A percentile compares a stretch with the other conserved stretches of the same genome.
Evolutionary conservation across 2,888 invertebrate species (phyloP).

Genomic region (Teleiodes luculella): DNA sequence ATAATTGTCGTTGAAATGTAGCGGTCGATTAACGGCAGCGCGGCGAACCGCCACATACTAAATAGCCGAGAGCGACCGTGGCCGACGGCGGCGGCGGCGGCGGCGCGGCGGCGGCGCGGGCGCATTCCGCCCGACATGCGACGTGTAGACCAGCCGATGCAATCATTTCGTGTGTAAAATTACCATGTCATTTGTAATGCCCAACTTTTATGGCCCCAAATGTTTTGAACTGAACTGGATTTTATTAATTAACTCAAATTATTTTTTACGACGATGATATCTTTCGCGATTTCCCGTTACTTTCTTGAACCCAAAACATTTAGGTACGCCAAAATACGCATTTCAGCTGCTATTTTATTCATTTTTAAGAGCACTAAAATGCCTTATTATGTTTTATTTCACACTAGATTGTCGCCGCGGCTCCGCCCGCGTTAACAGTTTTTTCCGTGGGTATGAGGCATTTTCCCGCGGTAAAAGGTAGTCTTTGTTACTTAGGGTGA

Average conservation of each 20-base stretch:
- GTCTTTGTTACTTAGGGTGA: no score
- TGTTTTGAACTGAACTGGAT: background rate
- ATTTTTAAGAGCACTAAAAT: no score
- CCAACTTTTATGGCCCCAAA: background rate
- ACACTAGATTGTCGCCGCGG: no score
- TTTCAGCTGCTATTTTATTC: no score
- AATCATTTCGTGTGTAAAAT: slow-evolving; percentile 2
- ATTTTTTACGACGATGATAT: background rate
- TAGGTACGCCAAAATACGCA: no score
- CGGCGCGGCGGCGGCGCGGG: slow-evolving; percentile 35
- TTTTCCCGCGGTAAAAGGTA: no score
- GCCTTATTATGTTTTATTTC: no score
- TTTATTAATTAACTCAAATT: background rate
- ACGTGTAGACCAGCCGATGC: slow-evolving; percentile 13
- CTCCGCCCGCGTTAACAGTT: no score
- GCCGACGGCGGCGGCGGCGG: slow-evolving; percentile 34
- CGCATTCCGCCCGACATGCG: slow-evolving; percentile 33
- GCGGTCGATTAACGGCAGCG: slow-evolving; percentile 74
- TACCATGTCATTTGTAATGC: background rate
- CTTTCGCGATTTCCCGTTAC: background rate
- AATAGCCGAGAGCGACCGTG: slow-evolving; percentile 31
- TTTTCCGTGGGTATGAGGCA: no score
- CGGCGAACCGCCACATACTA: slow-evolving; percentile 52
- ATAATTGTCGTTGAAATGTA: slow-evolving; percentile 70
- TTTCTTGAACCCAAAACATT: background rate